Conservation (phyloP, 92 coral and sea anemone genomes). For the Plumapathes pennacea region DNA sequence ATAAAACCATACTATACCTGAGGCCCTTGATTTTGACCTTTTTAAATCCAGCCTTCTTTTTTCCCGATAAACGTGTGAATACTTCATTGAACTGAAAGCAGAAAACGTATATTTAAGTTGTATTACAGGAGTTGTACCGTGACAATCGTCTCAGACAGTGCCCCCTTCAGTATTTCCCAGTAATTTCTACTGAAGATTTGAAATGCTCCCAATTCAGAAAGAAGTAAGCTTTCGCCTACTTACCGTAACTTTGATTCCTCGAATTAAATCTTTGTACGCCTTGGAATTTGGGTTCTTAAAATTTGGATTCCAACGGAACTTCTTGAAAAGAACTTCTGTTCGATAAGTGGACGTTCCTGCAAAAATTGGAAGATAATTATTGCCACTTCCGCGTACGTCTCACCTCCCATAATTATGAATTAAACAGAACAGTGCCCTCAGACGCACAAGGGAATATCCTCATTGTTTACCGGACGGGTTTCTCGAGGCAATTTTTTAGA, state of each 20-base stretch:
- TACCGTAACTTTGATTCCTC: slow-evolving; percentile 75
- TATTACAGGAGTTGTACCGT: too few species aligned
- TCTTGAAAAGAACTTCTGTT: slow-evolving; percentile 67
- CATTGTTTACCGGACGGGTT: too few species aligned
- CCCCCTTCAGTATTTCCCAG: too few species aligned
- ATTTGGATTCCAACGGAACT: slow-evolving; percentile 78
- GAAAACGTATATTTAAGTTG: neutral
- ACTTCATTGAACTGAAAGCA: slow-evolving; percentile 65
- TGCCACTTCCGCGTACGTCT: too few species aligned
- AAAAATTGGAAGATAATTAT: too few species aligned
- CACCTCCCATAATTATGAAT: too few species aligned
- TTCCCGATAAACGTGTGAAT: slow-evolving; percentile 70
- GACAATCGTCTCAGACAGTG: too few species aligned
- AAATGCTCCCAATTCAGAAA: too few species aligned
- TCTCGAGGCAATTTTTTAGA: too few species aligned
- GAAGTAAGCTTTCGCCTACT: neutral
- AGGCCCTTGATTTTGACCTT: slow-evolving; percentile 58
- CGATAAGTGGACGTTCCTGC: slow-evolving; percentile 74
- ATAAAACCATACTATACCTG: slow-evolving; percentile 28
- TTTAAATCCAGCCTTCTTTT: slow-evolving; percentile 68
- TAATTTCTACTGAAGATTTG: too few species aligned
- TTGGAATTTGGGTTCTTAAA: slow-evolving; percentile 57
- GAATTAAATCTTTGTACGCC: slow-evolving; percentile 69
- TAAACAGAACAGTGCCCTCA: too few species aligned
- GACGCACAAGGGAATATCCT: too few species aligned